These are phyloP conservation scores for zebrafish (Danio rerio) DNA, from an alignment of 2,113 vertebrate genomes.

Conservation along the genomic window DNA sequence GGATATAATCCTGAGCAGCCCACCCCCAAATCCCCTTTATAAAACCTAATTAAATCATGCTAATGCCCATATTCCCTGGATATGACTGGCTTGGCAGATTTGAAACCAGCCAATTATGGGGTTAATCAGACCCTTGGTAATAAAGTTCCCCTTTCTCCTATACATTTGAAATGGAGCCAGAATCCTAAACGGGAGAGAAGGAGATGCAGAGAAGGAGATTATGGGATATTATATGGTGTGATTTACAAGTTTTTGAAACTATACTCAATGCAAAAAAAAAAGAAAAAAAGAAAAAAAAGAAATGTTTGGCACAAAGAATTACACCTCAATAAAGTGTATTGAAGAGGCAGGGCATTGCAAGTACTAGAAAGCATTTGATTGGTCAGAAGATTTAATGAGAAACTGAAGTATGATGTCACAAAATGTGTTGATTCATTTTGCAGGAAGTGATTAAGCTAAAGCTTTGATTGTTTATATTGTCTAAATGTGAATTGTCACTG, in stretches of 20 bases:
- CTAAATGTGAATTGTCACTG: too few species aligned
- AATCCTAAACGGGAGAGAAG: conserved; percentile 22
- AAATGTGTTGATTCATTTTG: too few species aligned
- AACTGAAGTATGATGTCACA: too few species aligned
- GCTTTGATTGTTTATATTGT: too few species aligned
- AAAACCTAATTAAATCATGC: conserved; percentile 61
- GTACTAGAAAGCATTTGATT: too few species aligned
- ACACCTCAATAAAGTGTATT: too few species aligned
- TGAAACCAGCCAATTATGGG: conserved; percentile 54
- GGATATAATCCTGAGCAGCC: conserved; percentile 9
- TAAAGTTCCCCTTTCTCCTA: conserved; percentile 39
- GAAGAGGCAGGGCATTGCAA: too few species aligned
- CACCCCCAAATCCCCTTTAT: conserved; percentile 28
- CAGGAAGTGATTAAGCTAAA: too few species aligned
- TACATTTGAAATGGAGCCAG: conserved; percentile 40
- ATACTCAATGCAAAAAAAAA: too few species aligned
- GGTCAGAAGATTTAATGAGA: too few species aligned
- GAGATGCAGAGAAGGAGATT: conserved; percentile 10
- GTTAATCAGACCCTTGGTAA: conserved; percentile 60
- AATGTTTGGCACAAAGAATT: too few species aligned
- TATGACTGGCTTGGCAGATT: conserved; percentile 45
- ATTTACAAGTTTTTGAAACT: not conserved
- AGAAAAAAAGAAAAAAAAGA: too few species aligned
- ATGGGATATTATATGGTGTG: not conserved
- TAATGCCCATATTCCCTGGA: conserved; percentile 61